Conservation (phyloP, 2,888 invertebrate genomes). For the Callimorpha dominula region DNA sequence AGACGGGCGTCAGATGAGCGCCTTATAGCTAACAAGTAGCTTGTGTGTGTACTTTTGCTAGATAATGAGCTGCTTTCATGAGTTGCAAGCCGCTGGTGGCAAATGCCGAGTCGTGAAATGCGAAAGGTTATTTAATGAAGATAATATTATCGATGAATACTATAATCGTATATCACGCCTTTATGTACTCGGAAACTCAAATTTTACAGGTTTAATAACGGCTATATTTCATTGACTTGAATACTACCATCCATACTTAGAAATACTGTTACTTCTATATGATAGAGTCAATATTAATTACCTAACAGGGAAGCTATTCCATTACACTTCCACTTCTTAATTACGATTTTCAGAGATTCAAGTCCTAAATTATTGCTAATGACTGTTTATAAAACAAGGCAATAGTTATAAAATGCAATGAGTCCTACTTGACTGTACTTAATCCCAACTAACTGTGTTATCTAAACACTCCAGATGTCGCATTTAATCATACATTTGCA, state of each 20-base stretch:
- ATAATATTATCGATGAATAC: not conserved
- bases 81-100: conserved; percentile 5
- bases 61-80: conserved; percentile 15
- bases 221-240: not conserved
- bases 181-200: not conserved
- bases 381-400: no score
- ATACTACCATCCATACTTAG: not conserved
- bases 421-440: no score
- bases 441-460: no score
- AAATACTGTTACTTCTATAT: not conserved
- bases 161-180: not conserved
- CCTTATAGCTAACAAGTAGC: conserved; percentile 36
- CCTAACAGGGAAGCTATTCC: not conserved
- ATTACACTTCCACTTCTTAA: no score
- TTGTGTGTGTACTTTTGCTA: conserved; percentile 34
- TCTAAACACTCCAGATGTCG: no score
- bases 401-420: no score
- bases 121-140: conserved; percentile 2
- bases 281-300: not conserved
- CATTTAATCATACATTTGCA: no score
- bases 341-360: no score
- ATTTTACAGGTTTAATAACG: not conserved
- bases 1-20: conserved; percentile 37
- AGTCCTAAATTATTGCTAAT: no score
- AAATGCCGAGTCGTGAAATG: conserved; percentile 8